A percentile compares a stretch with the other conserved stretches of the same genome.
Conservation (phyloP, 1,140 invertebrate species). For the Drosophila sucinea region DNA sequence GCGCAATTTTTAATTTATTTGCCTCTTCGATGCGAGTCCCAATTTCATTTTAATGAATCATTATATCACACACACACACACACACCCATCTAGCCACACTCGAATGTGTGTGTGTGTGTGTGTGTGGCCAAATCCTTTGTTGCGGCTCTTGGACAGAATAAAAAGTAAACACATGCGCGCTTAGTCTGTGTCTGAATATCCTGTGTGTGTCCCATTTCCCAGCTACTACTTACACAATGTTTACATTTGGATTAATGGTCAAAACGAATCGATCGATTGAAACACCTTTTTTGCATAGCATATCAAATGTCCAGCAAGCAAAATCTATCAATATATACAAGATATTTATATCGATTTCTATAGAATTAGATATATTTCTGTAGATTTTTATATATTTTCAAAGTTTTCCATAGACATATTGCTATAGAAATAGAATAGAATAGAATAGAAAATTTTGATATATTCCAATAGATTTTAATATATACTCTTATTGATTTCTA, state of each 20-base stretch:
- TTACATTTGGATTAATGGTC: constrained; percentile 43
- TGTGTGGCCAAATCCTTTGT: constrained; percentile 66
- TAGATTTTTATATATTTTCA: no score
- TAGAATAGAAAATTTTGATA: no score
- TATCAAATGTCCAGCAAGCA: constrained; percentile 43
- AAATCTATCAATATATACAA: no score
- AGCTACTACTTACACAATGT: constrained; percentile 35
- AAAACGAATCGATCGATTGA: constrained; percentile 37
- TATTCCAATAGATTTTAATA: no score
- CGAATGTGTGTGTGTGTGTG: constrained; percentile 22
- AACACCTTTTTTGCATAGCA: constrained; percentile 18
- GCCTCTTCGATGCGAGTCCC: constrained; percentile 58
- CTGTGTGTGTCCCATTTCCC: not conserved
- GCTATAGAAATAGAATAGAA: no score
- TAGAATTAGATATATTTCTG: no score
- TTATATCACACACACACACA: constrained; percentile 62
- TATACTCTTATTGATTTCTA: no score
- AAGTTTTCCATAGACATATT: no score
- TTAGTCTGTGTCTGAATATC: not conserved
- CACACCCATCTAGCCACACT: constrained; percentile 12
- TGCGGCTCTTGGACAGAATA: constrained; percentile 40
- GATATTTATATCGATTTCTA: no score
- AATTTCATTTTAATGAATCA: constrained; percentile 71
- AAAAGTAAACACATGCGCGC: constrained; percentile 24
- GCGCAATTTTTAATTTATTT: constrained; percentile 72